phyloP scores from a whole-genome alignment of 1,140 invertebrate genomes.

The Zaprionus gabonicus region DNA sequence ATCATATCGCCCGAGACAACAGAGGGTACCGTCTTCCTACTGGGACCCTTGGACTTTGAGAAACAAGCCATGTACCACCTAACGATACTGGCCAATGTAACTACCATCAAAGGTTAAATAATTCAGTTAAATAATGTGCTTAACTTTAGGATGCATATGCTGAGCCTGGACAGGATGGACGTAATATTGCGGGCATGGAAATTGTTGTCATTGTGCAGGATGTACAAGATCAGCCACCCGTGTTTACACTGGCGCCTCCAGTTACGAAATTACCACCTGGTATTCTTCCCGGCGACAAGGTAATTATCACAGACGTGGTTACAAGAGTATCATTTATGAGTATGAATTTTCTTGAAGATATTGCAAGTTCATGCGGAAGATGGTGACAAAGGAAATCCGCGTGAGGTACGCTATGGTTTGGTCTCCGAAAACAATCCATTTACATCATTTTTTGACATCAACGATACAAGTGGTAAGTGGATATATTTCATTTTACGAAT shows the following conservation, averaged over 20 bases:
- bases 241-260: constrained; percentile 92
- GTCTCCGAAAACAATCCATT: constrained; percentile 93
- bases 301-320: constrained; percentile 60
- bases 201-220: constrained; percentile 93
- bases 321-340: not conserved
- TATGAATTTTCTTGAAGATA: constrained; percentile 85
- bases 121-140: constrained; percentile 20
- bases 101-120: not conserved
- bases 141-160: constrained; percentile 91
- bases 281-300: constrained; percentile 87
- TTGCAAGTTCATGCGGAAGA: constrained; percentile 93
- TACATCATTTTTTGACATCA: constrained; percentile 92
- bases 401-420: constrained; percentile 92
- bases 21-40: constrained; percentile 90
- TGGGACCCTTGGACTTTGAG: constrained; percentile 92
- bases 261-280: constrained; percentile 89
- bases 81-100: constrained; percentile 91
- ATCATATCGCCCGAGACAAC: constrained; percentile 90
- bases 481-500: not conserved
- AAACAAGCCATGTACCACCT: constrained; percentile 93
- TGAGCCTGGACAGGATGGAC: constrained; percentile 90
- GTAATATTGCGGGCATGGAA: constrained; percentile 93
- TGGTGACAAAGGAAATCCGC: constrained; percentile 93
- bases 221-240: constrained; percentile 93
- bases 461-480: constrained; percentile 90